These are phyloP conservation scores for Aquatica leii DNA, from an alignment of 2,888 invertebrate species.

Conservation along the genomic window DNA sequence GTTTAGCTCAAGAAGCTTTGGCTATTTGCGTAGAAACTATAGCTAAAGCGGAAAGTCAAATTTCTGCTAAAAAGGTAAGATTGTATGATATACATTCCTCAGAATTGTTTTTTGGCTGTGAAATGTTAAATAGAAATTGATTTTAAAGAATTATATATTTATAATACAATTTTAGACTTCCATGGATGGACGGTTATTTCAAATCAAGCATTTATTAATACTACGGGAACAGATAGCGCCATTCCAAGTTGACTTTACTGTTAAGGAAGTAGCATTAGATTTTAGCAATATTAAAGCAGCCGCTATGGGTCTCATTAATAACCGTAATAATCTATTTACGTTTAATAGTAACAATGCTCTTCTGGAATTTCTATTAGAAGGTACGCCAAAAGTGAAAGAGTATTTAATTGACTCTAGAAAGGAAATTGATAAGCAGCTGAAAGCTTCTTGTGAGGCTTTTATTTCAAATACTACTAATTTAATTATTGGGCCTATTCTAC, in stretches of 20 bases:
- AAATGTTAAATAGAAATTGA: no score
- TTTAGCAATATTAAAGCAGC: slow-evolving; percentile 92
- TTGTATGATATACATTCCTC: no score
- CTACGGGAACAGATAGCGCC: slow-evolving; percentile 98
- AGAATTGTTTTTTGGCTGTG: no score
- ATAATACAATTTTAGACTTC: slow-evolving; percentile 62
- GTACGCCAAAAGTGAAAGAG: slow-evolving; percentile 93
- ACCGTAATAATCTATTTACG: slow-evolving; percentile 82
- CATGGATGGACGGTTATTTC: slow-evolving; percentile 96
- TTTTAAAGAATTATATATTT: no score
- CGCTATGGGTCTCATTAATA: slow-evolving; percentile 78
- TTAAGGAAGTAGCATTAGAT: slow-evolving; percentile 93
- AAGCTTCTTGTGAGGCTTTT: slow-evolving; percentile 87
- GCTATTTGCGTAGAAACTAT: slow-evolving; percentile 92
- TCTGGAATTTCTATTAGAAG: slow-evolving; percentile 90
- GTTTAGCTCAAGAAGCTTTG: slow-evolving; percentile 95
- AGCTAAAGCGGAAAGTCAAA: slow-evolving; percentile 80
- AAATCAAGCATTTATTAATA: slow-evolving; percentile 97
- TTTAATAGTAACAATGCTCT: slow-evolving; percentile 88
- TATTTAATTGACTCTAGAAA: slow-evolving; percentile 93
- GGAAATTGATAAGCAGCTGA: slow-evolving; percentile 93
- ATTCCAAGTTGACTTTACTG: slow-evolving; percentile 93
- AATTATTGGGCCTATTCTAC: slow-evolving; percentile 77
- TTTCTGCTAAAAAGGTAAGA: slow-evolving; percentile 73
- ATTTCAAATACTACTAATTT: slow-evolving; percentile 81